Base-by-base conservation (phyloP, 2,113 vertebrate genomes). In the Amphiprion ocellaris region DNA sequence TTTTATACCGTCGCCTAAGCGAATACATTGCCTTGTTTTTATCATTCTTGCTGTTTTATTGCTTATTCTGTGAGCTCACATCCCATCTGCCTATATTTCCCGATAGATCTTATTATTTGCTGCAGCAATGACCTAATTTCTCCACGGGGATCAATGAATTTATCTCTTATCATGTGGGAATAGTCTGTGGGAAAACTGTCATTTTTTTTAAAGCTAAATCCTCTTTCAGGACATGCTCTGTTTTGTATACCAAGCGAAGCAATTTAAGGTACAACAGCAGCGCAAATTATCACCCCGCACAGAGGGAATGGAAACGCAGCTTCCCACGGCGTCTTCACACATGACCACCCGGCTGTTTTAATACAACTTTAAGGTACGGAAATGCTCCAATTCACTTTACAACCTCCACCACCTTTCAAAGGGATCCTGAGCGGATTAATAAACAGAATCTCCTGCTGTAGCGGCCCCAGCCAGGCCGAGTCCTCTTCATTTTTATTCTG, bases 401-500 rank as follows among this genome's bases (percentile, higher is more conserved):
- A 73, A 44, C 44, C 65, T 59, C 17, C 0, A 28, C 46, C 41
- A 65, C 67, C 54, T 77, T 49, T 67, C 26, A 28, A 56, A 66
- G 58, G 53, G 49, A 54, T 63, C 49, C 55, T 33, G 71, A 69
- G 24, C 58, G 33, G 61, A 74, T 74, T 74, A 79, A 89, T 63
- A 81, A 60, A 63, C 23, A 66, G 55, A 26, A 47, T 58, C 65
- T 60, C 79, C 56, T 12, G 55, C 69, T 59, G 69, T 8, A 52
- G 9, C 28, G 12, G 74, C 37, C 49, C 50, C 8, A 19, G 69
- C 52, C 53, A 4, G 49, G 60, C 58, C 0, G 52, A 37, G 17
- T 47, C 24, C 54, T 67, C 61, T 74, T 86, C 82, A 86, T 92
- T 81, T 39, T 47, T 82, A 93, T 93, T 90, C 90, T 33, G 68